Evolutionary conservation across 2,113 vertebrate genomes (phyloP).

Genomic region (Phodopus roborovskii): DNA sequence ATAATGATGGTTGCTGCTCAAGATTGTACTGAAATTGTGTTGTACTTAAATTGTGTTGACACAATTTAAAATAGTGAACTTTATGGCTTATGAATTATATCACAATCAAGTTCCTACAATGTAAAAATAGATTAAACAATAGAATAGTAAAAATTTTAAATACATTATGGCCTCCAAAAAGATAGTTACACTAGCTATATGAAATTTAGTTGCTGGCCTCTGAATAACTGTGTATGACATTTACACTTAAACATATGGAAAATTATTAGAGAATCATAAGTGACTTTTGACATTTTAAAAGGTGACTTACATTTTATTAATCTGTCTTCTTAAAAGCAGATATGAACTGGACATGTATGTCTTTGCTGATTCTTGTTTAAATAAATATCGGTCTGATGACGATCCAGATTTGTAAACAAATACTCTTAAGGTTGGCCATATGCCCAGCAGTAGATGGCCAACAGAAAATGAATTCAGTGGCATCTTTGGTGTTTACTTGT

Average conservation of each 20-base stretch:
- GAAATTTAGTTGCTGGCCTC: neutral
- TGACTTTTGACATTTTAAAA: slow-evolving; percentile 4
- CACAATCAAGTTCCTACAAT: neutral
- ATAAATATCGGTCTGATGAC: neutral
- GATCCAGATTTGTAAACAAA: neutral
- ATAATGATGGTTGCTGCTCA: neutral
- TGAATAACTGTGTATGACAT: neutral
- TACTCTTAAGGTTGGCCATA: neutral
- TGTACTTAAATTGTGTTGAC: too few species aligned
- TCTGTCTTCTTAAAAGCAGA: neutral
- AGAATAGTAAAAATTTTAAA: neutral
- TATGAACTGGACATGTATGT: neutral
- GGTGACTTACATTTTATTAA: neutral
- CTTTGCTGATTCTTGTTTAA: neutral
- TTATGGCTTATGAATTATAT: neutral
- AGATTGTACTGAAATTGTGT: neutral
- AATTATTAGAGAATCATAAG: slow-evolving; percentile 27
- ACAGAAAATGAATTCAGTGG: neutral
- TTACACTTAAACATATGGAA: neutral
- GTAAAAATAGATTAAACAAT: neutral
- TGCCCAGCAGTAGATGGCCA: neutral
- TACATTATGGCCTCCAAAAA: neutral
- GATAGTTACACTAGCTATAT: neutral
- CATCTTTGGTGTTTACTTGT: neutral
- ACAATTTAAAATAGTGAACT: neutral